Evolutionary conservation across 1,140 invertebrate genomes (phyloP), one percentile per base, ranked within the genome.

Genomic region (Sminthurides bifidus): DNA sequence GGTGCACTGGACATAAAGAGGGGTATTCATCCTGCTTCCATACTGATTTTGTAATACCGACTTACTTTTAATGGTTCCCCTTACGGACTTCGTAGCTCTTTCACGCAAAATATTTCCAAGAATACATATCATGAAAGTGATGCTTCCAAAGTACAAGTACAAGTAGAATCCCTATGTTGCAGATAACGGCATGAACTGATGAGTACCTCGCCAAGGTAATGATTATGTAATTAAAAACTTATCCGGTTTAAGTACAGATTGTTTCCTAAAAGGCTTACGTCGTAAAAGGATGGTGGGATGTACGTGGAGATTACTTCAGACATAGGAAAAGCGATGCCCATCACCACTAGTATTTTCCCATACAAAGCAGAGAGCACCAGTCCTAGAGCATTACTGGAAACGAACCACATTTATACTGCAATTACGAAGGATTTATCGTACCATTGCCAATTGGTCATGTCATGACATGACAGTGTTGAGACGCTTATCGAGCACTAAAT

Each of bases 251-350:
- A 14, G 8, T 29, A 1, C 30, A 4, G 21, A 48, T 19, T 54
- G 17, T 19, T 17, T 4, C 8, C 30, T 29, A 38, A 21, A 24
- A 26, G 26, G 57, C 71, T 71, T 68, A 84, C 85, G 77, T 89
- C 85, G 72, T 89, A 91, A 70, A 87, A 89, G 1, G 87, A 88
- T 44, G 86, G 84, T 66, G 87, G 86, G 67, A 91, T 87, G 70
- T 87, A 86, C n/a, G 85, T 86, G 21, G 86, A 89, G 66, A 89
- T 89, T 51, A 89, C 85, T 76, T 90, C 86, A 41, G 86, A 84
- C 62, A 64, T 58, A 23, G 62, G 62, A 29, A 64, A 64, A 23
- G 62, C 56, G 3, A 64, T 64, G 27, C 63, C 76, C 63, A 76
- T 69, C 12, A 76, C 73, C 33, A 76, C 73, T 26, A 77, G 53